Evolutionary conservation across 2,888 invertebrate genomes (phyloP).

Genomic region (Oscheius myriophilus): DNA sequence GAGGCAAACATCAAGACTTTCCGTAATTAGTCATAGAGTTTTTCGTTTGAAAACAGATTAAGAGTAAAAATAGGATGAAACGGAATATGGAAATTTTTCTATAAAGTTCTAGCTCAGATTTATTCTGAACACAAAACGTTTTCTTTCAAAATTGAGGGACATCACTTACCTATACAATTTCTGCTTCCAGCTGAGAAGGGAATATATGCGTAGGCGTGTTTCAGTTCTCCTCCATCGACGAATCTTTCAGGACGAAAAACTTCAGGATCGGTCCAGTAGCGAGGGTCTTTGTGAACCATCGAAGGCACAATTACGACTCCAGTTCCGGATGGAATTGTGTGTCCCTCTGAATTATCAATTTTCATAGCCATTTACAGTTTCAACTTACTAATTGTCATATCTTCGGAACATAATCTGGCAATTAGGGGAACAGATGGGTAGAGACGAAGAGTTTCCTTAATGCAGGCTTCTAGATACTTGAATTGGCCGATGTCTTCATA

Average conservation of each 20-base stretch:
- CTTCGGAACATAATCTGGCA: slow-evolving; percentile 69
- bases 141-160: neutral
- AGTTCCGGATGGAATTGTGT: slow-evolving; percentile 70
- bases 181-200: slow-evolving; percentile 74
- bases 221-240: slow-evolving; percentile 70
- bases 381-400: slow-evolving; percentile 62
- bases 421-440: slow-evolving; percentile 69
- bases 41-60: too few relatives aligned
- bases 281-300: slow-evolving; percentile 71
- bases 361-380: slow-evolving; percentile 23
- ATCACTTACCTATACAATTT: slow-evolving; percentile 73
- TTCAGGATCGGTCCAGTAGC: slow-evolving; percentile 56
- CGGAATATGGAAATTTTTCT: too few relatives aligned
- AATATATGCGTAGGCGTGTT: slow-evolving; percentile 73
- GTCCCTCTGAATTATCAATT: slow-evolving; percentile 61
- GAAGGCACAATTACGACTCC: slow-evolving; percentile 69
- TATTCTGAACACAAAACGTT: too few relatives aligned
- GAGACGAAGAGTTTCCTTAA: slow-evolving; percentile 68
- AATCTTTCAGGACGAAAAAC: slow-evolving; percentile 73
- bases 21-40: too few relatives aligned
- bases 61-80: too few relatives aligned
- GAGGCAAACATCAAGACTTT: too few relatives aligned
- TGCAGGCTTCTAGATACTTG: slow-evolving; percentile 72
- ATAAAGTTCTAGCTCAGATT: too few relatives aligned
- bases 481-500: slow-evolving; percentile 73